Conservation (phyloP, 2,888 invertebrate species). For the Eumacrocentrus americanus region DNA sequence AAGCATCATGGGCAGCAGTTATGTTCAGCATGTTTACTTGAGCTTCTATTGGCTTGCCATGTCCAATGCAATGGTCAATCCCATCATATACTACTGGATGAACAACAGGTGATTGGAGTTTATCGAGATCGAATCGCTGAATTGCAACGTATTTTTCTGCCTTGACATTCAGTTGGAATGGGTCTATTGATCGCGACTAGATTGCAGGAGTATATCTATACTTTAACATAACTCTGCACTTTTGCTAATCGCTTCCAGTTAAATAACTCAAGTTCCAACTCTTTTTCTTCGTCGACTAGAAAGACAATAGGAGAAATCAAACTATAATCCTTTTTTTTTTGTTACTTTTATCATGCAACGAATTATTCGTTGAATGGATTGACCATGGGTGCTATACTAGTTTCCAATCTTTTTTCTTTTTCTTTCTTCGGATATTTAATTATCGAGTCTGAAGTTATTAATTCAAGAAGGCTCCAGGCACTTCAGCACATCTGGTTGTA, state of each 20-base stretch:
- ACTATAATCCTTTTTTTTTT: neutral
- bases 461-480: neutral
- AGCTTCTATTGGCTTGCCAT: conserved; percentile 90
- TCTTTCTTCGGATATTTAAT: too few relatives aligned
- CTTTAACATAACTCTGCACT: conserved; percentile 6
- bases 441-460: neutral
- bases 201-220: neutral
- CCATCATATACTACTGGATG: conserved; percentile 93
- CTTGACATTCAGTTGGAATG: neutral
- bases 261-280: neutral
- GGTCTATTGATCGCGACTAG: neutral
- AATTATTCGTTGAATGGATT: too few relatives aligned
- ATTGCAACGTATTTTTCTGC: neutral
- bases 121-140: too few relatives aligned
- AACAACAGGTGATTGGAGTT: conserved; percentile 74
- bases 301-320: neutral
- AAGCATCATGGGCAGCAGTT: conserved; percentile 69
- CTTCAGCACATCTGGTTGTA: neutral
- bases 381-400: too few relatives aligned
- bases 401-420: too few relatives aligned
- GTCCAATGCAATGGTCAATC: conserved; percentile 93
- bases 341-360: too few relatives aligned
- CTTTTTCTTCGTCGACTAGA: neutral
- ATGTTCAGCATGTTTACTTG: conserved; percentile 84
- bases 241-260: conserved; percentile 6